phyloP scores from a whole-genome alignment of 2,888 invertebrate species.

The Stegana nigrithorax region DNA sequence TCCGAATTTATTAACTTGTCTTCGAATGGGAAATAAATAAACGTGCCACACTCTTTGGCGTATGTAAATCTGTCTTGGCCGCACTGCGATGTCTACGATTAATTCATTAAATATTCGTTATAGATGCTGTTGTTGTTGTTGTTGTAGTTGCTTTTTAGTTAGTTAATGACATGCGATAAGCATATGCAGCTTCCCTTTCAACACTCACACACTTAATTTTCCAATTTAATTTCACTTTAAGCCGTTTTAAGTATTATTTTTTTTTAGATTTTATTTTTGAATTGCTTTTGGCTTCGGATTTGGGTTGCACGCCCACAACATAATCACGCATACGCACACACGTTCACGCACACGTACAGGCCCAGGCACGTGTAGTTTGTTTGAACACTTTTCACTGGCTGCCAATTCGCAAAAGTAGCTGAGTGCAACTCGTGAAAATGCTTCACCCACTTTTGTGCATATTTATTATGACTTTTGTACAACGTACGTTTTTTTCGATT shows the following conservation, averaged over 20 bases:
- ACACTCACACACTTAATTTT: not conserved
- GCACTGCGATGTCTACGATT: slow-evolving; percentile 2
- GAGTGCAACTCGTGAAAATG: not conserved
- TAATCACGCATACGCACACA: too few species aligned
- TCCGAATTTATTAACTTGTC: slow-evolving; percentile 10
- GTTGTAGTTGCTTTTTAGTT: not conserved
- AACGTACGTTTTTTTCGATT: slow-evolving; percentile 5
- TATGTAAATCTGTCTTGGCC: not conserved
- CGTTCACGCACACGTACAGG: too few species aligned
- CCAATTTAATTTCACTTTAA: not conserved
- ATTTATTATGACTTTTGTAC: not conserved
- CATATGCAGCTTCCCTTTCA: not conserved
- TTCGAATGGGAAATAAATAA: too few species aligned
- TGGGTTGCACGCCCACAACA: too few species aligned
- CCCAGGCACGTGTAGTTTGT: not conserved
- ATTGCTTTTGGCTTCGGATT: not conserved
- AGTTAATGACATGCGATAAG: slow-evolving; percentile 1
- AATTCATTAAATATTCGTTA: slow-evolving; percentile 11
- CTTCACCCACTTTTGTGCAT: not conserved
- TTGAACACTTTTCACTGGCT: not conserved
- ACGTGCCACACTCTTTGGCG: not conserved
- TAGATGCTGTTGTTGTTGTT: not conserved
- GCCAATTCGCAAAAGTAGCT: not conserved
- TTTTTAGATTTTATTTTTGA: not conserved
- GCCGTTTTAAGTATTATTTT: not conserved